Evolutionary conservation across 2,113 vertebrate genomes (phyloP).

Genomic region (Delphinapterus leucas): DNA sequence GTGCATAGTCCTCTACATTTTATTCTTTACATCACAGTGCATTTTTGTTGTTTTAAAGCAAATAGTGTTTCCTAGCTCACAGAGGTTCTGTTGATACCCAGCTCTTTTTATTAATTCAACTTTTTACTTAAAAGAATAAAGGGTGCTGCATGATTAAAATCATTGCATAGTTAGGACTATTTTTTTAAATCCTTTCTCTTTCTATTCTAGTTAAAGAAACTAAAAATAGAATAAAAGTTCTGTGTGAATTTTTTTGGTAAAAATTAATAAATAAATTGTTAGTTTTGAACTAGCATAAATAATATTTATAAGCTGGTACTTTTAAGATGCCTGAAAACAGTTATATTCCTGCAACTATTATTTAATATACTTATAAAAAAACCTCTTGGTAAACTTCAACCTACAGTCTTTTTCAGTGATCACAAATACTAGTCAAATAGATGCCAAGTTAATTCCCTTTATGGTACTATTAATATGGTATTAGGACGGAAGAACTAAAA

Average conservation of each 20-base stretch:
- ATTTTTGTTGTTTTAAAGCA: not conserved
- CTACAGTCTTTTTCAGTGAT: not conserved
- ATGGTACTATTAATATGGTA: not conserved
- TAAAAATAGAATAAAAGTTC: too few species aligned
- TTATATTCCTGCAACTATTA: not conserved
- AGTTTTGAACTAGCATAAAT: not conserved
- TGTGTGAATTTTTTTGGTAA: too few species aligned
- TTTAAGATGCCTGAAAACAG: not conserved
- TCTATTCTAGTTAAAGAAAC: too few species aligned
- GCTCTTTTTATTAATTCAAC: too few species aligned
- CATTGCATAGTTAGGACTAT: too few species aligned
- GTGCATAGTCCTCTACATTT: not conserved
- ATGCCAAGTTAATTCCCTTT: not conserved
- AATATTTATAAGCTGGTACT: not conserved
- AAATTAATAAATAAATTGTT: not conserved
- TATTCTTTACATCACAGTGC: not conserved
- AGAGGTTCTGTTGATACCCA: too few species aligned
- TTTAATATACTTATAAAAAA: not conserved
- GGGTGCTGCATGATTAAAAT: too few species aligned
- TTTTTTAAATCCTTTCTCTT: too few species aligned
- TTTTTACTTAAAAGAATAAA: too few species aligned
- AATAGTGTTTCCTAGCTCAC: not conserved
- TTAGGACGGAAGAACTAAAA: not conserved
- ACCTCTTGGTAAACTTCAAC: not conserved
- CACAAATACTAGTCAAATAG: not conserved